Evolutionary conservation across 2,797 vertebrate species (phyloP), one percentile per base, ranked within the genome.

Genomic region (Brachyrhaphis roseni): DNA sequence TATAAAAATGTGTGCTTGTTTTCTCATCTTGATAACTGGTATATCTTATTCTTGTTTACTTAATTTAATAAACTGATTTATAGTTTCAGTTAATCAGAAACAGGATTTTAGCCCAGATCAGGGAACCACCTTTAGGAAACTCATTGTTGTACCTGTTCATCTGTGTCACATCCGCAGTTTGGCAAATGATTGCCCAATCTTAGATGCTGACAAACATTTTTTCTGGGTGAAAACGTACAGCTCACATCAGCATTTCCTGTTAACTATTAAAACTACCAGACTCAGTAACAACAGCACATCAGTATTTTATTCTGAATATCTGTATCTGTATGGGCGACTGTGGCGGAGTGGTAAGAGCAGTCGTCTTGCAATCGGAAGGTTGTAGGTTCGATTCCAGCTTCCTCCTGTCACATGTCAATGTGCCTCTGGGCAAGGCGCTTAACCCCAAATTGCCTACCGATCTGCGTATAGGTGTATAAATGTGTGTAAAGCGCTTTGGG

Each of bases 161-260:
- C 43, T 71, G 64, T 49, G 34, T 55, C 78, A 77, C 80, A 84
- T 78, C 90, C 70, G 71, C 85, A 77, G 28, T 77, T 1, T 7
- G 62, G 91, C 91, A 31, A 95, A 94, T 94, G 84, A 94, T 94
- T 94, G 80, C 72, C 47, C 34, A 0, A 39, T 39, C 51, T 73
- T 75, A 80, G 81, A 86, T 80, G 92, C 89, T 94, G 92, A 94
- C 89, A 72, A 43, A 66, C 86, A 78, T 84, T 78, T 85, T 94
- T 88, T 89, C 79, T 79, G 85, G 77, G 78, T 80, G 45, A 82
- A 85, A 88, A 74, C 15, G 81, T 81, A 76, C 68, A 5, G 86
- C 90, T 87, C 43, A 85, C 83, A 78, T 92, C 90, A 91, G 88
- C 92, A 78, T 68, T 83, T 70, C 28, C 74, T 70, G 79, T 81